A percentile compares a stretch with the other conserved stretches of the same genome.
phyloP scores from a whole-genome alignment of 2,113 vertebrate species.

The Illadopsis cleaveri region DNA sequence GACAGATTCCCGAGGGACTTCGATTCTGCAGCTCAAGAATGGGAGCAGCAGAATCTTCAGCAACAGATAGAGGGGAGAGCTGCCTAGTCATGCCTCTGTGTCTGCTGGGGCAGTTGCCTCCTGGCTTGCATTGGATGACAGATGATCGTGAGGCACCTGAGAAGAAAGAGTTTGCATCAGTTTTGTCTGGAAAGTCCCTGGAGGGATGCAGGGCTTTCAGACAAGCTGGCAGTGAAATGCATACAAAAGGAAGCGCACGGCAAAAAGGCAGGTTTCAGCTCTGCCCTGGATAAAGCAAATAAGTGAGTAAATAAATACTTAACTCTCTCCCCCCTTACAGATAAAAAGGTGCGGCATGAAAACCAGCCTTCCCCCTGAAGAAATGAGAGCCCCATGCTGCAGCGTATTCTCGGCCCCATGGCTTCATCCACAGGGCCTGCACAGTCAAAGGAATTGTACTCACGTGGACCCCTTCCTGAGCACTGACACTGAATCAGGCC shows the following conservation, averaged over 20 bases:
- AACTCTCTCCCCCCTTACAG: neutral
- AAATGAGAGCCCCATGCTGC: neutral
- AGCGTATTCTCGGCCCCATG: neutral
- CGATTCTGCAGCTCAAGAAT: conserved; percentile 83
- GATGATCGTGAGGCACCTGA: conserved; percentile 80
- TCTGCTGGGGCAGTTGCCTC: conserved; percentile 78
- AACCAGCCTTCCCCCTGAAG: neutral
- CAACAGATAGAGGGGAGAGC: conserved; percentile 76
- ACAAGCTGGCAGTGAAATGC: conserved; percentile 4
- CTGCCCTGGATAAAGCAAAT: conserved; percentile 19
- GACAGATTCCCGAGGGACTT: conserved; percentile 76
- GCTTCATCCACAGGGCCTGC: neutral
- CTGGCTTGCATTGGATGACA: conserved; percentile 79
- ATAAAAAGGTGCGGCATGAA: neutral
- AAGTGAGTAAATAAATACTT: neutral
- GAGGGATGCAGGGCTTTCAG: conserved; percentile 31
- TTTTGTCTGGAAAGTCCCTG: conserved; percentile 55
- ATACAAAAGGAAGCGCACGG: neutral
- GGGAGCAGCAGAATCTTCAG: conserved; percentile 80
- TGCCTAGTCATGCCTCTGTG: conserved; percentile 79
- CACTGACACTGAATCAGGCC: conserved; percentile 9
- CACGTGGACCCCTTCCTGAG: conserved; percentile 27
- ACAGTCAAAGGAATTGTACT: conserved; percentile 42
- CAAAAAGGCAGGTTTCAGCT: conserved; percentile 17
- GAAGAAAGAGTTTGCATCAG: conserved; percentile 71